Evolutionary conservation across 2,888 invertebrate genomes (phyloP).

Genomic region (Pseudococcus jackbeardsleyi): DNA sequence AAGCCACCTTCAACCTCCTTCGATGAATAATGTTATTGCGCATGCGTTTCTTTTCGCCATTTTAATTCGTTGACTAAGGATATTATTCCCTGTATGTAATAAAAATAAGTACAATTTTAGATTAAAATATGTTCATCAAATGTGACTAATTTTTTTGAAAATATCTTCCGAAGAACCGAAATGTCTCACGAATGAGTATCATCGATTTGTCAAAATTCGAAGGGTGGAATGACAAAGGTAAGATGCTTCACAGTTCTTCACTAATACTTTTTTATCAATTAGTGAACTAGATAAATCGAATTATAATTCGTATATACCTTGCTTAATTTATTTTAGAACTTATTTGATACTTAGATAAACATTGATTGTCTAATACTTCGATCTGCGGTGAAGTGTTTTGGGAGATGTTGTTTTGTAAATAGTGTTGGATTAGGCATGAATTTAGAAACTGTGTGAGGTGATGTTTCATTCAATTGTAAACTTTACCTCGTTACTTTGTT

Average conservation of each 20-base stretch:
- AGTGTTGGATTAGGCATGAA: background rate
- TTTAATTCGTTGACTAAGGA: conserved; percentile 56
- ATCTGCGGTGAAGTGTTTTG: background rate
- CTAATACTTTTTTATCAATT: conserved; percentile 41
- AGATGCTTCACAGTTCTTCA: background rate
- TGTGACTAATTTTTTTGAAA: background rate
- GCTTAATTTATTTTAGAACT: background rate
- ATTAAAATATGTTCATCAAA: conserved; percentile 17
- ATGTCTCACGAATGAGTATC: background rate
- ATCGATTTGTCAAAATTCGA: background rate
- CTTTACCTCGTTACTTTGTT: background rate
- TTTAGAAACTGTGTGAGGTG: background rate
- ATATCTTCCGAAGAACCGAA: background rate
- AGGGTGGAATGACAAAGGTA: conserved; percentile 43
- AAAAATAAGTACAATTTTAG: conserved; percentile 52
- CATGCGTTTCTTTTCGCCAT: conserved; percentile 60
- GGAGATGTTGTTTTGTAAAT: background rate
- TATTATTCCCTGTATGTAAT: background rate
- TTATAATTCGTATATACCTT: background rate
- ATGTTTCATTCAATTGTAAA: background rate
- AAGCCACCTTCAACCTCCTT: conserved; percentile 2
- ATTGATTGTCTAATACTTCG: background rate
- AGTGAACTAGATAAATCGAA: background rate
- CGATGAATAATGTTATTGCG: conserved; percentile 45
- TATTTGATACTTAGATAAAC: background rate